These are phyloP conservation scores for Marcusenius ussheri DNA, from an alignment of 2,113 vertebrate species.

Conservation along the genomic window DNA sequence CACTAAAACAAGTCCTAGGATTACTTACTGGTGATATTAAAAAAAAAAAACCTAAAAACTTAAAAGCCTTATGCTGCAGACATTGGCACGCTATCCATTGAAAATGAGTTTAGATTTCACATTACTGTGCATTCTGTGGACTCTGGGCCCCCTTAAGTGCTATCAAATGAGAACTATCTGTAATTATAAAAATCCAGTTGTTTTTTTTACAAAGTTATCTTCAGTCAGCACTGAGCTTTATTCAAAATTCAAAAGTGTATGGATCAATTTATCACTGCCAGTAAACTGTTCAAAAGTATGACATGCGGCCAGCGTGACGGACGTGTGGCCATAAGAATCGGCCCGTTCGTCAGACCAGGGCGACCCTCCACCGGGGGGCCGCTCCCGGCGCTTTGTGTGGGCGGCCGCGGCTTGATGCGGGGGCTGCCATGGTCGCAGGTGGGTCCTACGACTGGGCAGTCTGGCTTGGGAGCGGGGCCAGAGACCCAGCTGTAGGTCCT, in stretches of 20 bases:
- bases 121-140: neutral
- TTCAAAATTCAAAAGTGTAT: neutral
- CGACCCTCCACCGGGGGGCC: neutral
- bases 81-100: neutral
- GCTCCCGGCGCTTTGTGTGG: neutral
- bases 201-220: neutral
- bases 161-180: neutral
- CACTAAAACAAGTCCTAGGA: neutral
- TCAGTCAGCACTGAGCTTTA: neutral
- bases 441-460: neutral
- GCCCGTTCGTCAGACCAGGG: neutral
- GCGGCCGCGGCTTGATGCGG: neutral
- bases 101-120: neutral
- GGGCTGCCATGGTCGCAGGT: neutral
- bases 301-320: neutral
- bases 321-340: neutral
- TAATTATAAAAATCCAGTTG: neutral
- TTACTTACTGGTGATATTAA: neutral
- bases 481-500: neutral
- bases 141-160: neutral
- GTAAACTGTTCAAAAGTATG: neutral
- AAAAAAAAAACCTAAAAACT: neutral
- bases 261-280: neutral
- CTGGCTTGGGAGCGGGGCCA: neutral
- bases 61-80: neutral